phyloP scores from a whole-genome alignment of 2,113 vertebrate genomes.

The Antechinus stuartii region DNA sequence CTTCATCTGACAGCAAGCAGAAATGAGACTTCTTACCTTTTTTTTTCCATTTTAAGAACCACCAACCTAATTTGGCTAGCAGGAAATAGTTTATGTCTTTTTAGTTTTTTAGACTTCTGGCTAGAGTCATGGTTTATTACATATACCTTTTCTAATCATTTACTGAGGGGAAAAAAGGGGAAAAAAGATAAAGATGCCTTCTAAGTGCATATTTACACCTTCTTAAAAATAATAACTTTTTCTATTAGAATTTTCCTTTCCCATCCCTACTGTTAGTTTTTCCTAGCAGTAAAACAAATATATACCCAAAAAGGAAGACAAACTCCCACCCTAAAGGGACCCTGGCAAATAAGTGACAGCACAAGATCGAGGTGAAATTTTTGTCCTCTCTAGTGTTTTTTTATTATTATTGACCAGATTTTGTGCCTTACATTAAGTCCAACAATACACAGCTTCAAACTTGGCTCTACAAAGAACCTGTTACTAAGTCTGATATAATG shows the following conservation, averaged over 20 bases:
- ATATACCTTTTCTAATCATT: conserved; percentile 1
- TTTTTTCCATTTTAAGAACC: conserved; percentile 14
- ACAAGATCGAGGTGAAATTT: not conserved
- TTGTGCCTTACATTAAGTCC: not conserved
- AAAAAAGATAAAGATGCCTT: not conserved
- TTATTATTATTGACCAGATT: conserved; percentile 31
- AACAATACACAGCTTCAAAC: not conserved
- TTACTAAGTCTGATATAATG: not conserved
- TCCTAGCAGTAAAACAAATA: not conserved
- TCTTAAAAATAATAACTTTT: conserved; percentile 8
- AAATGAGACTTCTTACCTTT: not conserved
- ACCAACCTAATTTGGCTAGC: not conserved
- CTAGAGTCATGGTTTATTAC: conserved; percentile 24
- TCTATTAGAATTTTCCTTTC: not conserved
- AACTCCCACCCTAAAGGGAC: not conserved
- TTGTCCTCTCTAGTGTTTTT: conserved; percentile 15
- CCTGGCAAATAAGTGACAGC: not conserved
- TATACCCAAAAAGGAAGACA: not conserved
- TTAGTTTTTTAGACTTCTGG: conserved; percentile 7
- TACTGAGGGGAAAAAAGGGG: not conserved
- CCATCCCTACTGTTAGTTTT: not conserved
- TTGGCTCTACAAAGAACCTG: conserved; percentile 10
- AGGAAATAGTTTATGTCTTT: not conserved
- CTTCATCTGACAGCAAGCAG: conserved; percentile 1
- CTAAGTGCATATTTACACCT: not conserved